Conservation (phyloP, 2,113 vertebrate genomes). For the Rhizomys pruinosus region DNA sequence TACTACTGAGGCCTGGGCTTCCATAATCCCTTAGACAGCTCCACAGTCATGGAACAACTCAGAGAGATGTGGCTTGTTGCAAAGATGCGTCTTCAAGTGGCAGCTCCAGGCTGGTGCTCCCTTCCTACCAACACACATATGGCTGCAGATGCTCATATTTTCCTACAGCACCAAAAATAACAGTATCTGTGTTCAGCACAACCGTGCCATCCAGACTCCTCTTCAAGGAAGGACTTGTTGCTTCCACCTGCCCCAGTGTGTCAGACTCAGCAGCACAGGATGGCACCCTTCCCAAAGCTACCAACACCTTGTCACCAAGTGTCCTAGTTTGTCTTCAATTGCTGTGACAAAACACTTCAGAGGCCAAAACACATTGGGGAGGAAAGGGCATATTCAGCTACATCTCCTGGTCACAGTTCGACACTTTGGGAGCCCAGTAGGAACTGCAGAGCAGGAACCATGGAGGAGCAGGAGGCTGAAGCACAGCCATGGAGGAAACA, state of each 20-base stretch:
- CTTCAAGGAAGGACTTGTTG: no score
- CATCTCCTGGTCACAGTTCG: no score
- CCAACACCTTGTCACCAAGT: background rate
- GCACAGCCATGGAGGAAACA: no score
- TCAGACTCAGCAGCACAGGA: background rate
- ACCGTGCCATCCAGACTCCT: fast-evolving
- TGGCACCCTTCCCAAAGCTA: background rate
- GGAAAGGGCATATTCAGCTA: no score
- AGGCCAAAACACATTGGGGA: no score
- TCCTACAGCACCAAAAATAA: background rate
- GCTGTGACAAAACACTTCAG: no score
- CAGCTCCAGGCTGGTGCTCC: background rate
- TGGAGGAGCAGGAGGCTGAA: no score
- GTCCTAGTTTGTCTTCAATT: no score
- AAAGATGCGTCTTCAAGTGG: no score
- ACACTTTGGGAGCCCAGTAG: no score
- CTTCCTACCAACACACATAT: fast-evolving
- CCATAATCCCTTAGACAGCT: background rate
- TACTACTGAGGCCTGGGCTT: background rate
- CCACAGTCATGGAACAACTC: background rate
- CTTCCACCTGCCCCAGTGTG: background rate
- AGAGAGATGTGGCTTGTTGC: background rate
- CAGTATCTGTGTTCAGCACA: fast-evolving
- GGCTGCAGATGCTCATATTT: fast-evolving
- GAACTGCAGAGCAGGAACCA: no score